phyloP scores from a whole-genome alignment of 2,797 vertebrate species.

The Chaunax sp. region DNA sequence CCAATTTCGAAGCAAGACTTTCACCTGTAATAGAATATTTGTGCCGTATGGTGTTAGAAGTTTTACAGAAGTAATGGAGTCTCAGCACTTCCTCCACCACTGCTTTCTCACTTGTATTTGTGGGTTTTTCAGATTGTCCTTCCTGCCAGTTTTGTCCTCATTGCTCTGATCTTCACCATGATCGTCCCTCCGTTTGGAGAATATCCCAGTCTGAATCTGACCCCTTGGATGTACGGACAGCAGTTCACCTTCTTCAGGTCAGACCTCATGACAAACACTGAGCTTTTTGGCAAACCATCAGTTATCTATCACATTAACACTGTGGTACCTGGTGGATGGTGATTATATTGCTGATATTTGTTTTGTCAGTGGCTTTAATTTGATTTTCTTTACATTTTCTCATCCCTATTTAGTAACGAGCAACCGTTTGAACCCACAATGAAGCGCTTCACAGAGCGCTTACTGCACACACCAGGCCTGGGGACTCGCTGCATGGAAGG shows the following conservation, averaged over 20 bases:
- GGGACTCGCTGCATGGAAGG: conserved; percentile 93
- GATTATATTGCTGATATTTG: neutral
- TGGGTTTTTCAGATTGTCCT: conserved; percentile 87
- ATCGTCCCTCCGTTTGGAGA: conserved; percentile 95
- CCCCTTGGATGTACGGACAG: conserved; percentile 95
- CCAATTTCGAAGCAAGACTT: neutral
- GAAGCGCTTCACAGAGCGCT: conserved; percentile 83
- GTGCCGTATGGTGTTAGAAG: neutral
- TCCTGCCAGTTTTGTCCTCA: conserved; percentile 91
- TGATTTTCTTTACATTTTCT: conserved; percentile 1
- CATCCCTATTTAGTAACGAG: conserved; percentile 85
- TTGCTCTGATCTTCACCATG: conserved; percentile 91
- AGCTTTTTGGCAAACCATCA: neutral
- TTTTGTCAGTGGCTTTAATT: neutral
- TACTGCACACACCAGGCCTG: conserved; percentile 90
- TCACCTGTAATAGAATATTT: neutral
- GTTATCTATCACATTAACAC: neutral
- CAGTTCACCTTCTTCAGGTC: conserved; percentile 96
- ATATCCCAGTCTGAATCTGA: conserved; percentile 91
- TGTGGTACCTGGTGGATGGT: neutral
- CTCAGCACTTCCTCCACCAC: neutral
- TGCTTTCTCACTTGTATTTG: neutral
- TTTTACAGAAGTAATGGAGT: neutral
- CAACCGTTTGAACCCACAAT: conserved; percentile 84
- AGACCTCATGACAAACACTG: conserved; percentile 3